phyloP scores from a whole-genome alignment of 2,888 invertebrate genomes.

The Tenthredo distinguenda region DNA sequence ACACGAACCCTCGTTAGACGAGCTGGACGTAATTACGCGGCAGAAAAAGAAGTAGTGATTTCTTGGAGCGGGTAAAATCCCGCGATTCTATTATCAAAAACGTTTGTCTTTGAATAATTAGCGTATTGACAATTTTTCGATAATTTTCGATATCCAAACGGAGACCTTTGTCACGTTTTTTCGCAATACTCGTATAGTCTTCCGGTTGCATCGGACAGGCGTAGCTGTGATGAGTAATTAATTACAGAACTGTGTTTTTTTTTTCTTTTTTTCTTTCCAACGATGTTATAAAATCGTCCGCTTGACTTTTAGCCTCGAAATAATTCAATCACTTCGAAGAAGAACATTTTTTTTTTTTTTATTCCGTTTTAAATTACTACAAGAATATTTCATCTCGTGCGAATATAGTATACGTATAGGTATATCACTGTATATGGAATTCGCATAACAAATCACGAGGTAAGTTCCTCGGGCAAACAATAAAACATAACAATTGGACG shows the following conservation, averaged over 20 bases:
- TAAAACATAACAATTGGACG: conserved; percentile 2
- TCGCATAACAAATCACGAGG: background rate
- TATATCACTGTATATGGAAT: no score
- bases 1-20: background rate
- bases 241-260: background rate
- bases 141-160: background rate
- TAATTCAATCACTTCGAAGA: background rate
- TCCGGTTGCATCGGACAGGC: background rate
- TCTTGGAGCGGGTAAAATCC: no score
- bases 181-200: background rate
- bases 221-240: background rate
- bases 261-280: background rate
- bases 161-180: background rate
- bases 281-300: background rate
- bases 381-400: background rate
- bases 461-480: background rate
- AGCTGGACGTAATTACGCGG: background rate
- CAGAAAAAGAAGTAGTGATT: no score
- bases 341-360: background rate
- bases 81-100: background rate
- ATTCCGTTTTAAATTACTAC: no score
- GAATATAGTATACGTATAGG: background rate
- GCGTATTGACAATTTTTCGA: no score
- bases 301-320: background rate
- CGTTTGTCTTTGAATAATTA: no score